Conservation (phyloP, 2,888 invertebrate species). For the Dione vanillae region DNA sequence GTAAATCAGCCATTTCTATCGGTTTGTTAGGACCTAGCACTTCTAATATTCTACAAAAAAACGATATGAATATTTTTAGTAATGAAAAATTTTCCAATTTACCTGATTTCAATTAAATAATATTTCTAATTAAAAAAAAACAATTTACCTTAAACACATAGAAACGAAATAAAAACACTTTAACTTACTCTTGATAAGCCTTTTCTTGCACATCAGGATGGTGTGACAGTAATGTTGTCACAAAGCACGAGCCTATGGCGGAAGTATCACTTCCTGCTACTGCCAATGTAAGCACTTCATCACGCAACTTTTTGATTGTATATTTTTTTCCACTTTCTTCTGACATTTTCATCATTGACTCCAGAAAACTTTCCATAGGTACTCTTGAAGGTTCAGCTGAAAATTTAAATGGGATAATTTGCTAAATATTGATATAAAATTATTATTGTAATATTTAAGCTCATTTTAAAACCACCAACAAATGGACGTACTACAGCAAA, state of each 20-base stretch:
- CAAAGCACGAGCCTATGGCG: not conserved
- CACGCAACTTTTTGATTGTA: not conserved
- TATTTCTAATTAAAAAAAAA: too few species aligned
- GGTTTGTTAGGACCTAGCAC: not conserved
- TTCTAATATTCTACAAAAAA: not conserved
- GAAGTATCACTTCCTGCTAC: slow-evolving; percentile 3
- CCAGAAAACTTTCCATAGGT: not conserved
- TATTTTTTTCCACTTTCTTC: not conserved
- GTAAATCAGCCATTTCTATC: not conserved
- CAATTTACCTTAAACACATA: too few species aligned
- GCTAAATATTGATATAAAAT: too few species aligned
- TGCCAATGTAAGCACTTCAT: slow-evolving; percentile 8
- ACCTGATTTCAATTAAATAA: too few species aligned
- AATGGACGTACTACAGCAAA: too few species aligned
- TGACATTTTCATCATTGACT: slow-evolving; percentile 3
- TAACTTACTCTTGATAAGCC: slow-evolving; percentile 15
- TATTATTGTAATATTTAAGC: too few species aligned
- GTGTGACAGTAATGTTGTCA: not conserved
- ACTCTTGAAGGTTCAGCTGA: not conserved
- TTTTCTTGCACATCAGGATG: slow-evolving; percentile 7
- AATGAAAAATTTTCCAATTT: too few species aligned
- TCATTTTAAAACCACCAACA: too few species aligned
- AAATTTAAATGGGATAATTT: too few species aligned
- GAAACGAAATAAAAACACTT: too few species aligned
- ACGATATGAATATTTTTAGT: too few species aligned